Evolutionary conservation across 1,140 invertebrate genomes (phyloP).

Genomic region (Drosophila ironensis): DNA sequence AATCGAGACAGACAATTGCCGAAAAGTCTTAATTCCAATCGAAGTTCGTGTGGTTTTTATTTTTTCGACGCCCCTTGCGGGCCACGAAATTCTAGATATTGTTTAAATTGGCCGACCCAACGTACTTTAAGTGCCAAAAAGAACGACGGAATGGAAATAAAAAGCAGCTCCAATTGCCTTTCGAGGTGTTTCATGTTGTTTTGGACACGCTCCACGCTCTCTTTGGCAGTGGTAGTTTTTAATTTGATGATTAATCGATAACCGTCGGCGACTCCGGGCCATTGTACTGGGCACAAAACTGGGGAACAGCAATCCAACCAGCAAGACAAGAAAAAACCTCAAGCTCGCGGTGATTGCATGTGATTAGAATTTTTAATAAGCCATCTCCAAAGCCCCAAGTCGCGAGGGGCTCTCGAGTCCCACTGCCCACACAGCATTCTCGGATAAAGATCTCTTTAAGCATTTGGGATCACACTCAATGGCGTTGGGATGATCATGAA

Average conservation of each 20-base stretch:
- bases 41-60: conserved; percentile 55
- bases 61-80: neutral
- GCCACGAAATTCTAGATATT: conserved; percentile 60
- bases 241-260: conserved; percentile 79
- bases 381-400: conserved; percentile 36
- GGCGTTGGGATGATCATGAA: conserved; percentile 25
- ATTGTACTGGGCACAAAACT: conserved; percentile 43
- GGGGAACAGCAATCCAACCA: conserved; percentile 2
- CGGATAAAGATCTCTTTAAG: conserved; percentile 60
- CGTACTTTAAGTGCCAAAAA: conserved; percentile 57
- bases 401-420: conserved; percentile 10
- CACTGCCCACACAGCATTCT: conserved; percentile 50
- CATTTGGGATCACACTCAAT: conserved; percentile 34
- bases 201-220: conserved; percentile 70
- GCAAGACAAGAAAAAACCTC: neutral
- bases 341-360: conserved; percentile 58
- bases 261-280: conserved; percentile 64
- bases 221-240: conserved; percentile 71
- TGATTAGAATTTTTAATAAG: conserved; percentile 78
- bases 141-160: conserved; percentile 26
- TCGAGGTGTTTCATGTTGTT: conserved; percentile 46
- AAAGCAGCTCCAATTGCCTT: conserved; percentile 37
- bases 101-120: conserved; percentile 58
- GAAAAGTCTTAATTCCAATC: conserved; percentile 34
- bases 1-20: conserved; percentile 40